Conservation (phyloP, 2,888 invertebrate species). For the Drepana falcataria region DNA sequence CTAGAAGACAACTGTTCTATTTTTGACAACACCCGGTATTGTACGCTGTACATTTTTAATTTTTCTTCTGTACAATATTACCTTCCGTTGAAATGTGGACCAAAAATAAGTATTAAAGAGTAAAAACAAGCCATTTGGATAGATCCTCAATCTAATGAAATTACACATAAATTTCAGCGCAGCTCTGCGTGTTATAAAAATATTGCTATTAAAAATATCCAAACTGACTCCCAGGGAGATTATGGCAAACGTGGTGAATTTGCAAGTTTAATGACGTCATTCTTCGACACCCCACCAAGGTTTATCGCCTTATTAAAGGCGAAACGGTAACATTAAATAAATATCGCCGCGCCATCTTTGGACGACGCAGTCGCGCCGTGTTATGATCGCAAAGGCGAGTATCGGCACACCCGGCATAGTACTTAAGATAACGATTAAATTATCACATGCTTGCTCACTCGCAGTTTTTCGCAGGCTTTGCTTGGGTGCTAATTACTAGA, state of each 20-base stretch:
- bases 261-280: conserved; percentile 55
- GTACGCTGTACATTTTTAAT: too few species aligned
- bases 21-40: too few species aligned
- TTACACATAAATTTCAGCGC: not conserved
- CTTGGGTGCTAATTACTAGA: too few species aligned
- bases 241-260: conserved; percentile 38
- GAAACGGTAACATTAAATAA: conserved; percentile 46
- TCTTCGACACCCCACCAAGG: conserved; percentile 49
- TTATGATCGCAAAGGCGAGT: conserved; percentile 12
- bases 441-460: too few species aligned
- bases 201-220: conserved; percentile 23
- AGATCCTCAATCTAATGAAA: not conserved
- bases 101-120: too few species aligned
- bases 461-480: too few species aligned
- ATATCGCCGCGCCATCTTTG: conserved; percentile 38
- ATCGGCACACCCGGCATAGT: not conserved
- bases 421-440: not conserved
- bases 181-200: not conserved
- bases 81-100: too few species aligned
- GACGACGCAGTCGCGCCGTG: conserved; percentile 7
- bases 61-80: too few species aligned
- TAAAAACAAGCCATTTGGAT: too few species aligned
- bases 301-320: conserved; percentile 60
- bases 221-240: conserved; percentile 27
- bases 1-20: too few species aligned